Base-by-base conservation (phyloP, 2,113 vertebrate genomes). In the Bujurquina vittata region DNA sequence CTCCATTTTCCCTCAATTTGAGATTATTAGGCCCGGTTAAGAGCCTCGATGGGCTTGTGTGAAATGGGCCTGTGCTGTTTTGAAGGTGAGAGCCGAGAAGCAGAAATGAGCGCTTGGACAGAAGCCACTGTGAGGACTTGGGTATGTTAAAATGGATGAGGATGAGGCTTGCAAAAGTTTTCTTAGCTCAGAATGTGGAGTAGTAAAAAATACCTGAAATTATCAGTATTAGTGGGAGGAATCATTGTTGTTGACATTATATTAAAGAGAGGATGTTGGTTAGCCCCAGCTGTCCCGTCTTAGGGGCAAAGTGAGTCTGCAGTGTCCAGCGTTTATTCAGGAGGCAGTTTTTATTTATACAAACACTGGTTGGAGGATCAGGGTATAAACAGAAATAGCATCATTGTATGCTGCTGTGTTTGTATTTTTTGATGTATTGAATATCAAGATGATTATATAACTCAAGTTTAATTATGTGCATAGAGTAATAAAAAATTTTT, bases 41-140 rank as follows among this genome's bases (percentile, higher is more conserved):
- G 10, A 55, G 55, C 80, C 55, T 82, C 2, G 22, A 75, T 83
- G 55, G 55, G 46, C 58, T 82, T 3, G 31, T 84, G 76, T 88
- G 72, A 79, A 84, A 84, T 49, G 18, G 62, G 56, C 22, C 35
- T 57, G 1, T 0, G 61, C 55, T 43, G 52, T 61, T 85, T 15
- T 80, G 77, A 73, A 78, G 79, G 77, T 59, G 75, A 5, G 43
- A 81, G 23, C 52, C 7, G 49, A 65, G 56, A 31, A 40, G 60
- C 46, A 4, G 67, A 46, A 76, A 65, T 8, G 46, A 77, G 59
- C 8, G 35, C 57, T 85, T 87, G 84, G 86, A 79, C 26, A 0
- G 77, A 65, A 63, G 87, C 87, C 80, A 81, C 55, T 74, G 80
- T 88, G 15, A 69, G n/a, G 56, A 61, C 0, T 72, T 29, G 65